Evolutionary conservation across 2,113 vertebrate species (phyloP), one percentile per base, ranked within the genome.

Genomic region (Hemicordylus capensis): DNA sequence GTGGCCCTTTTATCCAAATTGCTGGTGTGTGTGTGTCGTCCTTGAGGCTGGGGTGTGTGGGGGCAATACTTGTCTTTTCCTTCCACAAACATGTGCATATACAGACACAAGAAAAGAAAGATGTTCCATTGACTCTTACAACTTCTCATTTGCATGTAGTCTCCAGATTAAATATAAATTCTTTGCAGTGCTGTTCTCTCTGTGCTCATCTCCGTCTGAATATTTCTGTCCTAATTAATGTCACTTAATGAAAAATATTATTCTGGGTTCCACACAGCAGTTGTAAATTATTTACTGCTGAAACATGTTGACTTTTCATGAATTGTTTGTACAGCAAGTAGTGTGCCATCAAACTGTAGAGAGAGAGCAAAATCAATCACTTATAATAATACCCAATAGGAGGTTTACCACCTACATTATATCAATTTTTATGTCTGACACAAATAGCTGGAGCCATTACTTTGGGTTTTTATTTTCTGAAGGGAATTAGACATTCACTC

Each of bases 201-300:
- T 86, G 69, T 83, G 81, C 76, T 88, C 89, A 88, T 84, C 64
- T 0, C 90, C 87, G 12, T 88, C 91, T 90, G 94, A 94, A 95
- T 95, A 94, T 94, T 95, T 95, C 89, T 76, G n/a, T 85, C 89
- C 89, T 95, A 95, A 95, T 95, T 95, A 95, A 89, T 89, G 94
- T 95, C 94, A 95, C 91, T 94, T 94, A 94, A 85, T 10, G 42
- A 93, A 89, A 95, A 95, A 95, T 95, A 95, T 92, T 85, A 74
- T 85, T 85, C 89, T 3, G 7, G 79, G 83, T 89, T 88, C 84
- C 56, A 1, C 91, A 89, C 90, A 92, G 88, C 73, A 75, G 88
- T 87, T 91, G 89, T 95, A 95, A 95, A 95, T 95, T 94, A 94
- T 94, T 93, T 93, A 92, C 94, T 94, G 90, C 92, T 95, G 94